Evolutionary conservation across 2,888 invertebrate species (phyloP).

Genomic region (Ochropleura plecta): DNA sequence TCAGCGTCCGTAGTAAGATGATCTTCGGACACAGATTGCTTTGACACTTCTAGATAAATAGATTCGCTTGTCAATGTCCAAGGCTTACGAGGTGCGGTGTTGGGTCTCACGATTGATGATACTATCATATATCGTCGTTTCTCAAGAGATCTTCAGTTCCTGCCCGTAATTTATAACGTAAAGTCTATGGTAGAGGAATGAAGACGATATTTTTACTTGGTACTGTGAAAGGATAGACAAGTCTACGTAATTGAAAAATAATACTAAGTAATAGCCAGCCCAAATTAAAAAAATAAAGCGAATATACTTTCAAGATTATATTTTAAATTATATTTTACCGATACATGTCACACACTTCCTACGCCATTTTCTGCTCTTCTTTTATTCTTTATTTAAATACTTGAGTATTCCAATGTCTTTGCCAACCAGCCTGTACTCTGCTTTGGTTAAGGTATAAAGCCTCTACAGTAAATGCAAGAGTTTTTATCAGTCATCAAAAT

Average conservation of each 20-base stretch:
- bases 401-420: too few relatives aligned
- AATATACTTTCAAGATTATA: too few relatives aligned
- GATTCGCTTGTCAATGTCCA: conserved; percentile 21
- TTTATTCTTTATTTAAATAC: too few relatives aligned
- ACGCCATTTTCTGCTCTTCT: too few relatives aligned
- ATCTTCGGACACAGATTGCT: conserved; percentile 20
- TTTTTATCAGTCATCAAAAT: not conserved
- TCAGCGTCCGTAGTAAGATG: not conserved
- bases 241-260: too few relatives aligned
- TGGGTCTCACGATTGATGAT: conserved; percentile 32
- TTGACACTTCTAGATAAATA: conserved; percentile 30
- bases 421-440: too few relatives aligned
- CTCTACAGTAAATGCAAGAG: not conserved
- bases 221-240: not conserved
- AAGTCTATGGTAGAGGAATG: not conserved
- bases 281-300: too few relatives aligned
- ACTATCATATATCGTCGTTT: conserved; percentile 13
- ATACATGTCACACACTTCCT: too few relatives aligned
- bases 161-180: conserved; percentile 3
- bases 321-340: too few relatives aligned
- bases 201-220: not conserved
- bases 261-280: too few relatives aligned
- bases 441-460: too few relatives aligned
- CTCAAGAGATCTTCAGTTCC: not conserved
- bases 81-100: conserved; percentile 13